Conservation (phyloP, 2,113 vertebrate genomes). For the Carettochelys insculpta region DNA sequence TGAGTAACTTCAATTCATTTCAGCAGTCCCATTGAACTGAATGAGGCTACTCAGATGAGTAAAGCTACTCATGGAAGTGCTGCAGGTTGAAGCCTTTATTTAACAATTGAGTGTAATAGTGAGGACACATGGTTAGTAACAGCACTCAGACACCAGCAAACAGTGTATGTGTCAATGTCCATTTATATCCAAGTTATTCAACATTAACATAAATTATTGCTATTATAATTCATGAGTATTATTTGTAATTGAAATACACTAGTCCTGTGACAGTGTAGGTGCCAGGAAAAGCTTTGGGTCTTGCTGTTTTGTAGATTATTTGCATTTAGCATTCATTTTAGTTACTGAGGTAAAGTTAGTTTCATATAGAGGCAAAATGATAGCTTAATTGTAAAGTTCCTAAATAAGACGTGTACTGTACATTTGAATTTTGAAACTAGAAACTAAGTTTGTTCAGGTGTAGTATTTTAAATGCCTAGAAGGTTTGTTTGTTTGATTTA, state of each 20-base stretch:
- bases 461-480: slow-evolving; percentile 51
- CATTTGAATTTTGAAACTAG: slow-evolving; percentile 59
- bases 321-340: slow-evolving; percentile 50
- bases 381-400: slow-evolving; percentile 42
- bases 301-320: slow-evolving; percentile 55
- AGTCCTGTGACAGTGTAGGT: slow-evolving; percentile 70
- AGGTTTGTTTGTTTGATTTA: slow-evolving; percentile 44
- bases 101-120: slow-evolving; percentile 6
- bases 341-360: slow-evolving; percentile 38
- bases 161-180: slow-evolving; percentile 18
- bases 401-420: slow-evolving; percentile 61
- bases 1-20: background rate
- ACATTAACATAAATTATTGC: slow-evolving; percentile 73
- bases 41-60: background rate
- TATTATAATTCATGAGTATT: slow-evolving; percentile 67
- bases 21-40: slow-evolving; percentile 1
- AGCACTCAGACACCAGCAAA: slow-evolving; percentile 31
- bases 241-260: slow-evolving; percentile 71
- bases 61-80: background rate
- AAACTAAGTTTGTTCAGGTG: slow-evolving; percentile 56
- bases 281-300: slow-evolving; percentile 36
- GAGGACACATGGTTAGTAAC: slow-evolving; percentile 53
- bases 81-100: slow-evolving; percentile 44
- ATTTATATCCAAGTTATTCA: slow-evolving; percentile 68
- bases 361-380: slow-evolving; percentile 45